Percentiles rank a stretch among this genome's conserved stretches.
phyloP scores from a whole-genome alignment of 2,888 invertebrate genomes.

The Melanostoma mellinum region DNA sequence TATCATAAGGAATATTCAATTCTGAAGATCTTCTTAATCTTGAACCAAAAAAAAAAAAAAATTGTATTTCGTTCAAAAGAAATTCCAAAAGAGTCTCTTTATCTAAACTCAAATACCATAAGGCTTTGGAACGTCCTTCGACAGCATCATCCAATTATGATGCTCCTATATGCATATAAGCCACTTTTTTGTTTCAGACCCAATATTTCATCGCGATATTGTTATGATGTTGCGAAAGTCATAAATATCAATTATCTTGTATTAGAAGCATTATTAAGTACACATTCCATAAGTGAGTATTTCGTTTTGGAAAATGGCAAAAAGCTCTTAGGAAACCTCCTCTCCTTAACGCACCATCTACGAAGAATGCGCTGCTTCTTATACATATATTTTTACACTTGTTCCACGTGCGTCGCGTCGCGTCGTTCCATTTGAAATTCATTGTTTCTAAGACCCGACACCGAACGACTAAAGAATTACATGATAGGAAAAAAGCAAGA shows the following conservation, averaged over 20 bases:
- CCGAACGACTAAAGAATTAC: constrained; percentile 47
- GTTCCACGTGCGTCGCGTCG: constrained; percentile 13
- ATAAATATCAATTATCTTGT: constrained; percentile 69
- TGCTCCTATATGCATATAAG: too few species aligned
- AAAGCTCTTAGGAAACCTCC: constrained; percentile 65
- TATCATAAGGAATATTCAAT: too few species aligned
- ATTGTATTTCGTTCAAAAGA: too few species aligned
- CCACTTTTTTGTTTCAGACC: constrained; percentile 6
- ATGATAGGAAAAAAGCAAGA: constrained; percentile 63
- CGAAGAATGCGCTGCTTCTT: not conserved
- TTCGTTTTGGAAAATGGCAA: constrained; percentile 61
- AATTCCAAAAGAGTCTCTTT: too few species aligned
- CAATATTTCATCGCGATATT: constrained; percentile 28
- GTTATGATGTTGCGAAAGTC: constrained; percentile 32
- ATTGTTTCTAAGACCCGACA: constrained; percentile 49
- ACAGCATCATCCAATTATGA: too few species aligned
- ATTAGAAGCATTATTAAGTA: constrained; percentile 65
- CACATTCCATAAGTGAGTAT: constrained; percentile 62
- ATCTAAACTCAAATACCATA: too few species aligned
- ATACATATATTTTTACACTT: constrained; percentile 45
- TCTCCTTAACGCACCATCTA: constrained; percentile 57
- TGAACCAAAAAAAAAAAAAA: too few species aligned
- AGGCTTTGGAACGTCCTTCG: too few species aligned
- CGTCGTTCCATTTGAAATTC: constrained; percentile 66
- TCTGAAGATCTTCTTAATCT: too few species aligned